Evolutionary conservation across 2,113 vertebrate genomes (phyloP).

Genomic region (Laterallus jamaicensis): DNA sequence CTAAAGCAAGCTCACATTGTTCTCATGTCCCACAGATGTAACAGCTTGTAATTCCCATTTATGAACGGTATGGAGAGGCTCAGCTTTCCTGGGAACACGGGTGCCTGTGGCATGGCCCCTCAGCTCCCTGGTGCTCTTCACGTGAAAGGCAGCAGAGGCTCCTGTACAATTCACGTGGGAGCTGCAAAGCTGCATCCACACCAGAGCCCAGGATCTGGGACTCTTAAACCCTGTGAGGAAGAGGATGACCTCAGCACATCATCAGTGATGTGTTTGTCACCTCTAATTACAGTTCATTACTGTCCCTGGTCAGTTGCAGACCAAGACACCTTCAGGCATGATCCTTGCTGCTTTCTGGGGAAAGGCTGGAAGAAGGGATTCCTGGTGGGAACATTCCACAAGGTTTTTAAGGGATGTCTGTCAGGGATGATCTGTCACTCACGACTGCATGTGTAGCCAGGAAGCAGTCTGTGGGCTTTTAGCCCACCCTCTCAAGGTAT

Average conservation of each 20-base stretch:
- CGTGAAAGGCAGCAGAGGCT: background rate
- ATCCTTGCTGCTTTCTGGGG: background rate
- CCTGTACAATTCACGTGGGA: background rate
- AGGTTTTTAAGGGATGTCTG: background rate
- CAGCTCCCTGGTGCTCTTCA: background rate
- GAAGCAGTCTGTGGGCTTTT: background rate
- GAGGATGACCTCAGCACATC: background rate
- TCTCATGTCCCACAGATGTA: background rate
- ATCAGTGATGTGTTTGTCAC: background rate
- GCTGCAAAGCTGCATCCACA: background rate
- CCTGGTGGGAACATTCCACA: background rate
- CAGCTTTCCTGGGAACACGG: background rate
- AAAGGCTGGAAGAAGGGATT: background rate
- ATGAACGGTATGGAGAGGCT: background rate
- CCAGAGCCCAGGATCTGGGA: background rate
- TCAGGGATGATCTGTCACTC: background rate
- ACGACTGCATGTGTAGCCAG: background rate
- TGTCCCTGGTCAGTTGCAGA: background rate
- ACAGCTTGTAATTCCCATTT: background rate
- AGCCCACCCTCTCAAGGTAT: background rate
- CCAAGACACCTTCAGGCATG: fast-evolving
- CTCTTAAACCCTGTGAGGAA: background rate
- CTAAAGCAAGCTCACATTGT: background rate
- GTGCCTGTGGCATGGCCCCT: too few species aligned
- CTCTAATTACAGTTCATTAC: background rate